phyloP scores from a whole-genome alignment of 2,797 vertebrate species.

The Novumbra hubbsi region DNA sequence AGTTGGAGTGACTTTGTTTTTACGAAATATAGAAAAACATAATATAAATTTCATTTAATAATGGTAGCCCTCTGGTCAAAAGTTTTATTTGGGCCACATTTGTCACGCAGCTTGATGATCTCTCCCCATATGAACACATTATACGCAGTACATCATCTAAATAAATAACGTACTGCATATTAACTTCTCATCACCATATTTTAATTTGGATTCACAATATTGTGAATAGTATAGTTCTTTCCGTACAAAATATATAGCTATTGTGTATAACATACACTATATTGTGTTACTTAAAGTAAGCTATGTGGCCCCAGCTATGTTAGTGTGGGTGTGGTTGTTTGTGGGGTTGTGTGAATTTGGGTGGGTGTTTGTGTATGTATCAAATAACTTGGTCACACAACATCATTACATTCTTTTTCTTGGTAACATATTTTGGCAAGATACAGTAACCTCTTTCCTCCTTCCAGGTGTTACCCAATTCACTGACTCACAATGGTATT shows the following conservation, averaged over 20 bases:
- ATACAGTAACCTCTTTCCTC: constrained; percentile 43
- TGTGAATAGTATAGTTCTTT: neutral
- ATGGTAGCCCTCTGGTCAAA: no score
- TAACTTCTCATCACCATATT: neutral
- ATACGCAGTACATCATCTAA: no score
- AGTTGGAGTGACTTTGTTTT: no score
- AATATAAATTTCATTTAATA: no score
- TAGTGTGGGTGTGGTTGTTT: no score
- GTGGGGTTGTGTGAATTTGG: neutral
- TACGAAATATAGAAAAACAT: no score
- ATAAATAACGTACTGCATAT: no score
- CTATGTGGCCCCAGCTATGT: no score
- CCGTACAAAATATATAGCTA: constrained; percentile 10
- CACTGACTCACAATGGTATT: neutral
- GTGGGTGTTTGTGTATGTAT: constrained; percentile 38
- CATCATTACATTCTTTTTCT: neutral
- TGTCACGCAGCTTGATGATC: neutral
- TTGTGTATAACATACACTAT: neutral
- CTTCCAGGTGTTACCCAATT: constrained; percentile 22
- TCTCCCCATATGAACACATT: neutral
- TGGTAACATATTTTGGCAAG: neutral
- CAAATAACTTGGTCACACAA: constrained; percentile 39
- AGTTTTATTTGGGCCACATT: no score
- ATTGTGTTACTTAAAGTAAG: neutral
- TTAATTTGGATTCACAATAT: neutral